Percentiles rank a stretch among this genome's conserved stretches.
These are phyloP conservation scores for Nomia melanderi DNA, from an alignment of 1,140 invertebrate genomes.

Conservation along the genomic window DNA sequence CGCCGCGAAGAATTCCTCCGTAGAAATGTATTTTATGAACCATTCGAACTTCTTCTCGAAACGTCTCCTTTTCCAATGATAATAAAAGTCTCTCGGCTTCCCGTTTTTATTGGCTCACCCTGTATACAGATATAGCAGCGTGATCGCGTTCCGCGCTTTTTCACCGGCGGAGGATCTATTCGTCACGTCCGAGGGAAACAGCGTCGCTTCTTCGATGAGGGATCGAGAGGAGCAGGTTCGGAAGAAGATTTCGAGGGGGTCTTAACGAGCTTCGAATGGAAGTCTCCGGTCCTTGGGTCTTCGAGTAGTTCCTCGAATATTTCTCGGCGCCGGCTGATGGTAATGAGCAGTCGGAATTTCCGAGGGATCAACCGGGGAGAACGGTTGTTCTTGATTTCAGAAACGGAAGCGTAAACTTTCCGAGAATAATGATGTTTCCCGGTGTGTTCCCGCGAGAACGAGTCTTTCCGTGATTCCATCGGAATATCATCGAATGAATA, in stretches of 20 bases:
- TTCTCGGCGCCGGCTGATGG: neutral
- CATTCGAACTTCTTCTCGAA: no score
- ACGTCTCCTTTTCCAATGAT: no score
- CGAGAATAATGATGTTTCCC: neutral
- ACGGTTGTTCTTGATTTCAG: neutral
- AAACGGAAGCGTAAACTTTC: neutral
- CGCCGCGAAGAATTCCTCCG: no score
- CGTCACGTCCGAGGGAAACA: conserved; percentile 4
- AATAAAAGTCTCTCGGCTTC: no score
- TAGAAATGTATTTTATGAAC: no score
- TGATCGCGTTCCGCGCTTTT: neutral
- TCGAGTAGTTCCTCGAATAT: conserved; percentile 19
- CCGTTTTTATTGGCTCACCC: no score
- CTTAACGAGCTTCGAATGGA: conserved; percentile 44
- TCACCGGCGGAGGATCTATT: neutral
- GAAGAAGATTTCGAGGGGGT: conserved; percentile 34
- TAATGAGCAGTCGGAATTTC: conserved; percentile 24
- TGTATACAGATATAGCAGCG: neutral
- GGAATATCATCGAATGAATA: no score
- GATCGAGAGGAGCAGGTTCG: conserved; percentile 10
- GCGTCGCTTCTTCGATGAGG: neutral
- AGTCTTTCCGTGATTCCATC: no score
- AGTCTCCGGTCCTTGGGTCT: conserved; percentile 7
- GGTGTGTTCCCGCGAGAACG: no score
- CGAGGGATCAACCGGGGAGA: neutral